phyloP scores from a whole-genome alignment of 53 echinoderm and acorn worm genomes.

The Temnopleurus reevesii region DNA sequence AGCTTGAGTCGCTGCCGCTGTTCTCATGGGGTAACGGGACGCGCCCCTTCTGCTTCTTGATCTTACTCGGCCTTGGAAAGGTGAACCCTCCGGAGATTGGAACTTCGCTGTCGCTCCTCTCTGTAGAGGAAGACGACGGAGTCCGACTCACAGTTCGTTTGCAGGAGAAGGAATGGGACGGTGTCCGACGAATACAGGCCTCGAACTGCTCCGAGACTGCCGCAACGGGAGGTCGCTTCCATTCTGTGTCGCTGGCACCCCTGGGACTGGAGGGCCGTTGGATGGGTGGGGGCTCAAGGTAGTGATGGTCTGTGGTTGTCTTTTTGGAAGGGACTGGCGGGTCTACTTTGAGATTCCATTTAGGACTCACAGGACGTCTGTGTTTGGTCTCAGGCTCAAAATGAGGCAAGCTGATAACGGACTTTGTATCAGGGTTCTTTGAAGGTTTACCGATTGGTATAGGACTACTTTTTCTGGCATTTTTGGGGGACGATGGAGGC shows the following conservation, averaged over 20 bases:
- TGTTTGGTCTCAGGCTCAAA: background rate
- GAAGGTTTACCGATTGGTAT: background rate
- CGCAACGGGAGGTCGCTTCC: constrained; percentile 50
- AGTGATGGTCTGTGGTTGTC: background rate
- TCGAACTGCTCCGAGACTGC: constrained; percentile 52
- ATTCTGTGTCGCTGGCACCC: constrained; percentile 34
- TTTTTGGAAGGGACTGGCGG: constrained; percentile 2
- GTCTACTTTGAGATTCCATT: background rate
- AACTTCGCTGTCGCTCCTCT: background rate
- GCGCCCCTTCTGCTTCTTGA: constrained; percentile 52
- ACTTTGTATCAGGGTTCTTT: constrained; percentile 8
- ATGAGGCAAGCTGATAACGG: background rate
- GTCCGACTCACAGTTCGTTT: constrained; percentile 1
- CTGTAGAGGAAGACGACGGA: constrained; percentile 17
- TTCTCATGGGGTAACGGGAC: background rate
- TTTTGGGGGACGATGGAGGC: constrained; percentile 21
- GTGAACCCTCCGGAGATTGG: constrained; percentile 52
- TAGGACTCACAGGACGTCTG: constrained; percentile 31
- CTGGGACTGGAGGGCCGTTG: constrained; percentile 46
- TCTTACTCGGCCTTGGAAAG: constrained; percentile 52
- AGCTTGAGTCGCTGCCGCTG: background rate
- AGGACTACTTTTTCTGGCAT: constrained; percentile 36
- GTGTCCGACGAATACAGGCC: constrained; percentile 17
- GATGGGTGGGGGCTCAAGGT: constrained; percentile 39
- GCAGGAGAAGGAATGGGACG: constrained; percentile 46